These are phyloP conservation scores for Lasioglossum villosulum DNA, from an alignment of 2,888 invertebrate species.

Conservation along the genomic window DNA sequence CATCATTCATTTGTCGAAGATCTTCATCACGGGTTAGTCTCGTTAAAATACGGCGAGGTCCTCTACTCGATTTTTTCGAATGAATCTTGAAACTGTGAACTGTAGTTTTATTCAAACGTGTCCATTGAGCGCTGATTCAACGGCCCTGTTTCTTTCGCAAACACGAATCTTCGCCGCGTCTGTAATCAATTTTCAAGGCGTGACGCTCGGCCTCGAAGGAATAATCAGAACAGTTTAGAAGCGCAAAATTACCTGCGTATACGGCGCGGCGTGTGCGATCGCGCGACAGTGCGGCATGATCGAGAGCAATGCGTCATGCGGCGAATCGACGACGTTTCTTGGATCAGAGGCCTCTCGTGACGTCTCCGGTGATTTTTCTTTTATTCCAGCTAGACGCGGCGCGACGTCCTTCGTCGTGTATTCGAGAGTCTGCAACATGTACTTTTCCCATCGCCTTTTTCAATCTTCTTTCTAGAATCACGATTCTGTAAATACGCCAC, in stretches of 20 bases:
- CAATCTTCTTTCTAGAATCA: constrained; percentile 1
- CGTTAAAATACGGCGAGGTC: too few relatives aligned
- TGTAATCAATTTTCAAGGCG: background rate
- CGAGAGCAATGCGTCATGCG: constrained; percentile 10
- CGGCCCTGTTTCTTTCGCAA: background rate
- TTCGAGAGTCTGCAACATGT: background rate
- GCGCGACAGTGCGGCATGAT: background rate
- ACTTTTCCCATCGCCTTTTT: constrained; percentile 9
- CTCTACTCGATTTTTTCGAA: background rate
- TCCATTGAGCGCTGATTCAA: background rate
- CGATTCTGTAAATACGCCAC: background rate
- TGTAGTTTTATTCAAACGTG: background rate
- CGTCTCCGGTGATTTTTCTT: constrained; percentile 17
- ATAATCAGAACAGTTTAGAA: constrained; percentile 7
- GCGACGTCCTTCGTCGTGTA: constrained; percentile 29
- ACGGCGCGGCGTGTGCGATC: background rate
- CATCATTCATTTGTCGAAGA: too few relatives aligned
- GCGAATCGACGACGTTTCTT: constrained; percentile 12
- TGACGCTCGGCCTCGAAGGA: background rate
- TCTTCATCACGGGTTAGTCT: too few relatives aligned
- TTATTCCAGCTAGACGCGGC: background rate
- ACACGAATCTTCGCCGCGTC: background rate
- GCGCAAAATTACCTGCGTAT: background rate
- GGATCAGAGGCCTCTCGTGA: constrained; percentile 12
- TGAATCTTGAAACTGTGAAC: background rate